Evolutionary conservation across 1,140 invertebrate species (phyloP).

Genomic region (Aphelenchoides fujianensis): DNA sequence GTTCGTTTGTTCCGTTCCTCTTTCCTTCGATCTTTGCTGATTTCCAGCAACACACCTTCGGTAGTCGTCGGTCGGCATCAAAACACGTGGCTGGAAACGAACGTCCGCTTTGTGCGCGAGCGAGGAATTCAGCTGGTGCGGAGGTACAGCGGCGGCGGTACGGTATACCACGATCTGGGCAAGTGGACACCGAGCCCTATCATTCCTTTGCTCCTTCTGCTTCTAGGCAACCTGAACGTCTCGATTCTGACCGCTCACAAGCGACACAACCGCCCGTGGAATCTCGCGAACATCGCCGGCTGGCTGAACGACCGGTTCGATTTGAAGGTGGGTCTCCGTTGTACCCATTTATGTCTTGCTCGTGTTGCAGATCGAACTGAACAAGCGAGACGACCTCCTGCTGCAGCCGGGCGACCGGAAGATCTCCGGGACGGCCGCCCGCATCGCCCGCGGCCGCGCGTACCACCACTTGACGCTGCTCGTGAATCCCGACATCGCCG

Average conservation of each 20-base stretch:
- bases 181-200: constrained; percentile 66
- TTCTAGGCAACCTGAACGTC: constrained; percentile 54
- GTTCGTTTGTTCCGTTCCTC: too few relatives aligned
- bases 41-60: constrained; percentile 75
- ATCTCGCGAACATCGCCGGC: constrained; percentile 49
- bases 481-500: constrained; percentile 43
- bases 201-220: background rate
- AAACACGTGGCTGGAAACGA: constrained; percentile 89
- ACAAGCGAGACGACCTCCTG: constrained; percentile 53
- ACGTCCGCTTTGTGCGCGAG: constrained; percentile 66
- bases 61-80: constrained; percentile 93
- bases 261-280: constrained; percentile 47
- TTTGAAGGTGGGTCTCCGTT: constrained; percentile 13
- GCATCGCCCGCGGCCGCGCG: constrained; percentile 50
- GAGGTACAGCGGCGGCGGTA: constrained; percentile 89
- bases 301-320: constrained; percentile 45
- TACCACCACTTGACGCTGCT: constrained; percentile 60
- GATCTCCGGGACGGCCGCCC: constrained; percentile 58
- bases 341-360: constrained; percentile 14
- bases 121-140: constrained; percentile 68
- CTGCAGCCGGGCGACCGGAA: constrained; percentile 50
- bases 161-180: constrained; percentile 89
- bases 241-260: constrained; percentile 53
- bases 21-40: too few relatives aligned
- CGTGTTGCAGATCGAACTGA: constrained; percentile 37